phyloP scores from a whole-genome alignment of 1,140 invertebrate species.

The Drosophila kanapiae region DNA sequence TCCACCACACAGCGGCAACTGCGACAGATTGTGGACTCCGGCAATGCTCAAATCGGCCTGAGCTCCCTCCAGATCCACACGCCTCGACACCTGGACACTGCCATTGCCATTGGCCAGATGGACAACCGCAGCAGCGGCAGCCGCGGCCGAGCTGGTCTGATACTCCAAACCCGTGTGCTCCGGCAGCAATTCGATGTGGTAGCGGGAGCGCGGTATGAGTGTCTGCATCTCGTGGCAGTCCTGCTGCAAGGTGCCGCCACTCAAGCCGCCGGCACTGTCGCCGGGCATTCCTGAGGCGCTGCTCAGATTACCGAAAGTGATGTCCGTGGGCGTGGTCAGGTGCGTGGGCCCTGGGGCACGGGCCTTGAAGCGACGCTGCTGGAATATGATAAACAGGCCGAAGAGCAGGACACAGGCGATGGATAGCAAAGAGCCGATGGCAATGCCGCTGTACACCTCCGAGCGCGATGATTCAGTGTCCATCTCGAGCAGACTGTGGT shows the following conservation, averaged over 20 bases:
- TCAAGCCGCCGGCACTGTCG: constrained; percentile 76
- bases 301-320: constrained; percentile 77
- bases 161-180: constrained; percentile 65
- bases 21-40: constrained; percentile 73
- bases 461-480: constrained; percentile 45
- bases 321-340: constrained; percentile 75
- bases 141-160: constrained; percentile 64
- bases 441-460: constrained; percentile 76
- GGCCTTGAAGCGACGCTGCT: constrained; percentile 74
- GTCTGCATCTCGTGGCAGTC: constrained; percentile 84
- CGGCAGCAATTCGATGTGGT: constrained; percentile 71
- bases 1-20: constrained; percentile 63
- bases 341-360: constrained; percentile 75
- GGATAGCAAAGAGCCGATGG: constrained; percentile 77
- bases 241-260: constrained; percentile 75
- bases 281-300: constrained; percentile 72
- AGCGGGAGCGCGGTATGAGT: constrained; percentile 74
- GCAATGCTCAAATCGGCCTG: constrained; percentile 66
- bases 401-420: constrained; percentile 72
- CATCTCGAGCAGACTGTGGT: constrained; percentile 46
- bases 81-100: constrained; percentile 50
- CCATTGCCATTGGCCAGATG: constrained; percentile 72
- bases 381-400: constrained; percentile 74
- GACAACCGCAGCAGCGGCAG: constrained; percentile 34
- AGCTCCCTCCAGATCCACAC: constrained; percentile 35